These are phyloP conservation scores for Poecilia velifera DNA, from an alignment of 2,797 vertebrate genomes.

Conservation along the genomic window DNA sequence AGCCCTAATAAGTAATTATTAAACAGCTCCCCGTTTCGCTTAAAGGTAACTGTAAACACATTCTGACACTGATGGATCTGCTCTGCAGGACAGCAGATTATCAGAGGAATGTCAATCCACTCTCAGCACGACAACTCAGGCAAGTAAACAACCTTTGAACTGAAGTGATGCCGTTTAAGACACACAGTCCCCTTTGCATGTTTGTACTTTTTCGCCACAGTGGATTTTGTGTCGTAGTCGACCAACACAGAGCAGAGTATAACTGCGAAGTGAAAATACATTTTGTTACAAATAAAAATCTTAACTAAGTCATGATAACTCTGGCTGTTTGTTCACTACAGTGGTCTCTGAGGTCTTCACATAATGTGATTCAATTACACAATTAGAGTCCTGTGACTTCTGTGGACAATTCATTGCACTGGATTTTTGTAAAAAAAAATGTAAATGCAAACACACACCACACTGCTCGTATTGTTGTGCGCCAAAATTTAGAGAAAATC, in stretches of 20 bases:
- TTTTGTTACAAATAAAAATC: background rate
- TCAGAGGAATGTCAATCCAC: conserved; percentile 30
- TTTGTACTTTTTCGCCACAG: background rate
- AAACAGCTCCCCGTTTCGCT: background rate
- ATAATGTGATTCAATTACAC: background rate
- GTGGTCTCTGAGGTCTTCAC: background rate
- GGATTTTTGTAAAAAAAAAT: background rate
- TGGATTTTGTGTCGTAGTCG: background rate
- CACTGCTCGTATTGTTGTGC: background rate
- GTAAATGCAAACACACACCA: background rate
- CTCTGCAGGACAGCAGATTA: conserved; percentile 26
- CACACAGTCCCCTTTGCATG: background rate
- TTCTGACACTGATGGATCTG: conserved; percentile 27
- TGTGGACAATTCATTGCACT: background rate
- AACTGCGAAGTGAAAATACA: background rate
- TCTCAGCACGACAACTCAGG: conserved; percentile 42
- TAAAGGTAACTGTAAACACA: conserved; percentile 13
- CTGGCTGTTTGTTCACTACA: background rate
- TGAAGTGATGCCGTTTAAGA: background rate
- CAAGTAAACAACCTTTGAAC: conserved; percentile 40
- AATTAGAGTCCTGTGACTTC: background rate
- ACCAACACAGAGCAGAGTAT: background rate
- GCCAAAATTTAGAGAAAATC: background rate
- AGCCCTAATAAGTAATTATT: conserved; percentile 51
- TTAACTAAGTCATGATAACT: background rate